These are phyloP conservation scores for Stichopus horrens DNA, from an alignment of 53 echinoderm and acorn worm species.

Conservation along the genomic window DNA sequence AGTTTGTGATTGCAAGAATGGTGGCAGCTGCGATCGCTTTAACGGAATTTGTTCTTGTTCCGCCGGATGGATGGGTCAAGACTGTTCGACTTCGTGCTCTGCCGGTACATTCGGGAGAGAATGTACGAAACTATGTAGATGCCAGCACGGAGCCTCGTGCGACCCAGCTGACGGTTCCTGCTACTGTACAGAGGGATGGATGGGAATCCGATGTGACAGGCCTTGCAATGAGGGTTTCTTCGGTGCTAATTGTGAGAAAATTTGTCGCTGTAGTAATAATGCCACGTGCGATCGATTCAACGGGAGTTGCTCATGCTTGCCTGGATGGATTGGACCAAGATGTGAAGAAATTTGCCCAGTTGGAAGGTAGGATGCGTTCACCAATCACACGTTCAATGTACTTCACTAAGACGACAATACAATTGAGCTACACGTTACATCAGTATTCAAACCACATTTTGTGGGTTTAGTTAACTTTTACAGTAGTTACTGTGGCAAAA, in stretches of 20 bases:
- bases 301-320: constrained; percentile 70
- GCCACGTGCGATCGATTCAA: constrained; percentile 69
- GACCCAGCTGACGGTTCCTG: constrained; percentile 61
- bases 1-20: constrained; percentile 70
- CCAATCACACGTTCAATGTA: no score
- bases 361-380: constrained; percentile 26
- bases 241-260: constrained; percentile 55
- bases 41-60: constrained; percentile 64
- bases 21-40: constrained; percentile 59
- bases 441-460: no score
- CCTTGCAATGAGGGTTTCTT: constrained; percentile 65
- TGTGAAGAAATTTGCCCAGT: constrained; percentile 57
- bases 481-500: no score
- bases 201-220: constrained; percentile 63
- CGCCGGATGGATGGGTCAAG: constrained; percentile 64
- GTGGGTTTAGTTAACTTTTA: no score
- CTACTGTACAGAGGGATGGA: constrained; percentile 66
- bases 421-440: no score
- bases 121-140: constrained; percentile 65
- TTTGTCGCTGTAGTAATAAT: constrained; percentile 66
- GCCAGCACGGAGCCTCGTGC: constrained; percentile 74
- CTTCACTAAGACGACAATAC: no score
- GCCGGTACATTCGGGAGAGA: constrained; percentile 55
- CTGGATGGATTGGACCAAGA: constrained; percentile 67
- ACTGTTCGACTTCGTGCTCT: constrained; percentile 62